Conservation (phyloP, 2,113 vertebrate genomes). For the Edolisoma coerulescens region DNA sequence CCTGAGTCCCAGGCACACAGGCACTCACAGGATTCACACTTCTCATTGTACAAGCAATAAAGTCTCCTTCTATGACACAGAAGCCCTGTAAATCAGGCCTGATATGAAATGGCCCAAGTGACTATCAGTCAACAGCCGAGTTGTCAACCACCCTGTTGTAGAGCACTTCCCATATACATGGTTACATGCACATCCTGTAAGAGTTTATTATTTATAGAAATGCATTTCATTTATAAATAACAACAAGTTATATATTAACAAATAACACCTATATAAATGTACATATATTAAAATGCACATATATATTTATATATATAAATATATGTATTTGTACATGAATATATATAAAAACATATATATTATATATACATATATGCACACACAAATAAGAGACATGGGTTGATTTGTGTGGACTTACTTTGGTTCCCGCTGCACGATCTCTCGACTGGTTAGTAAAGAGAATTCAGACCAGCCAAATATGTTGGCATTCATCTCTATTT, state of each 20-base stretch:
- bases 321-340: neutral
- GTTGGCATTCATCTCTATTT: neutral
- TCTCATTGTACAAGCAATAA: neutral
- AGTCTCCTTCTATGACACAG: neutral
- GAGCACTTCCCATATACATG: neutral
- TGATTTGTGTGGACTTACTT: neutral
- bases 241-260: neutral
- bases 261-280: neutral
- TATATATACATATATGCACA: neutral
- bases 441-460: neutral
- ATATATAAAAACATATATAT: neutral
- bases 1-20: neutral
- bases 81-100: neutral
- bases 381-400: neutral
- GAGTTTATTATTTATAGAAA: neutral
- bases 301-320: neutral
- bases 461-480: neutral
- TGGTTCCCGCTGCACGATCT: rapidly evolving
- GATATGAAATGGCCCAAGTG: neutral
- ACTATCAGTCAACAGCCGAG: neutral
- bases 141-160: neutral
- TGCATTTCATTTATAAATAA: neutral
- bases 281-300: neutral
- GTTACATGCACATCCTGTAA: neutral
- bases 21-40: neutral